Evolutionary conservation across 2,113 vertebrate species (phyloP), one percentile per base, ranked within the genome.

Genomic region (Lycocorax pyrrhopterus): DNA sequence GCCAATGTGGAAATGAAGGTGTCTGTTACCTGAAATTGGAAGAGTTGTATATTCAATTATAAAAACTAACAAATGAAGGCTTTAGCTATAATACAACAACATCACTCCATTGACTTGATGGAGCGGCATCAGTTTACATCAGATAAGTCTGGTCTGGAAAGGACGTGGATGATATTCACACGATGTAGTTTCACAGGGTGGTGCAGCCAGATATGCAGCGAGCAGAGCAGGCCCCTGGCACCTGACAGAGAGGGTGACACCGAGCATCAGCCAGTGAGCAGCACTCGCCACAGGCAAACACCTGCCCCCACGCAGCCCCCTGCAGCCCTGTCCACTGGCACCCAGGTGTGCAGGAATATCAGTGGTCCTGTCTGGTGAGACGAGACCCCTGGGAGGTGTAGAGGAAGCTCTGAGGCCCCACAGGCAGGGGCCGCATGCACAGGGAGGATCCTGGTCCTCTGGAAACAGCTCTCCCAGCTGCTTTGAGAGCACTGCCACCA

Each of bases 1-100:
- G 89, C 72, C 87, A 93, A 76, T 79, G 87, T 64, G 47, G 87
- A 94, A 92, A 90, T 87, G 53, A 81, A 96, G 83, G 84, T 59
- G 49, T 84, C 91, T 12, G 39, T 86, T 88, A 95, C 88, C 89
- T 90, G 94, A 68, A 92, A 90, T 39, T 58, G 88, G 68, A 93
- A 90, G 80, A 81, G 76, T 68, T 94, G 86, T 89, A 93, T 84
- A 79, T 93, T 92, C 77, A 44, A 30, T 97, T 93, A 95, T 43
- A 93, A 78, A 92, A 94, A 84, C 56, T 81, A 95, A 87, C 84
- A 90, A 92, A 41, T 33, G 73, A 93, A 93, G 79, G 56, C 84
- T 80, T 80, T 73, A 86, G 76, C 88, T 79, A 22, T 84, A 52
- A 4, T 69, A 43, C 46, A 72, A 52, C 22, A 1, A 46, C 58